Conservation (phyloP, 2,888 invertebrate species). For the Sepioteuthis lessoniana region DNA sequence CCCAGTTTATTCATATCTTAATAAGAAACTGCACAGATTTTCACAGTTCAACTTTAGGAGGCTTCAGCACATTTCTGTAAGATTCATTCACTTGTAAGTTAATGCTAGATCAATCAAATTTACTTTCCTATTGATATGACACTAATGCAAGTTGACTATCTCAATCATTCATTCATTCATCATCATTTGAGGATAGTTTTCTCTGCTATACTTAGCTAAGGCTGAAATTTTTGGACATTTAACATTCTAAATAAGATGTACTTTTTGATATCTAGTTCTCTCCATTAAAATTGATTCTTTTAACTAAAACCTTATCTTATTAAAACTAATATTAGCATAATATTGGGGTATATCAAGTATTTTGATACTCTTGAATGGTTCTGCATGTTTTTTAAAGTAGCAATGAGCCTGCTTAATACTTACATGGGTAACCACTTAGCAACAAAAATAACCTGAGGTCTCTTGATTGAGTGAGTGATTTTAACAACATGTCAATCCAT, state of each 20-base stretch:
- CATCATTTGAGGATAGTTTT: conserved; percentile 33
- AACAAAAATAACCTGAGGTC: too few species aligned
- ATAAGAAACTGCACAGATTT: background rate
- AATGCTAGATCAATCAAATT: background rate
- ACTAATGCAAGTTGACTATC: background rate
- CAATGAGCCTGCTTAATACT: too few species aligned
- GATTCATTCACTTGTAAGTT: background rate
- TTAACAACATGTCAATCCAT: too few species aligned
- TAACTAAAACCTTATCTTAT: background rate
- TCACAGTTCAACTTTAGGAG: background rate
- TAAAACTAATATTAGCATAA: background rate
- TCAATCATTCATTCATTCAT: conserved; percentile 23
- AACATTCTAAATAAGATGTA: background rate
- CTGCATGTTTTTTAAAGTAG: too few species aligned
- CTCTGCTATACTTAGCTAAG: background rate
- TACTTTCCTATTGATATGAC: background rate
- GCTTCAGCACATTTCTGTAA: background rate
- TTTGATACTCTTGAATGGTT: too few species aligned
- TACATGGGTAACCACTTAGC: too few species aligned
- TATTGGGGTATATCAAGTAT: too few species aligned
- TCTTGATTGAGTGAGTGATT: too few species aligned
- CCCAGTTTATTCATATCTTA: background rate
- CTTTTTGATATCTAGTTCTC: background rate
- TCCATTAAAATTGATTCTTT: background rate
- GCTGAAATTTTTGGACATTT: background rate